Base-by-base conservation (phyloP, 2,797 vertebrate species). In the Antrozous pallidus region DNA sequence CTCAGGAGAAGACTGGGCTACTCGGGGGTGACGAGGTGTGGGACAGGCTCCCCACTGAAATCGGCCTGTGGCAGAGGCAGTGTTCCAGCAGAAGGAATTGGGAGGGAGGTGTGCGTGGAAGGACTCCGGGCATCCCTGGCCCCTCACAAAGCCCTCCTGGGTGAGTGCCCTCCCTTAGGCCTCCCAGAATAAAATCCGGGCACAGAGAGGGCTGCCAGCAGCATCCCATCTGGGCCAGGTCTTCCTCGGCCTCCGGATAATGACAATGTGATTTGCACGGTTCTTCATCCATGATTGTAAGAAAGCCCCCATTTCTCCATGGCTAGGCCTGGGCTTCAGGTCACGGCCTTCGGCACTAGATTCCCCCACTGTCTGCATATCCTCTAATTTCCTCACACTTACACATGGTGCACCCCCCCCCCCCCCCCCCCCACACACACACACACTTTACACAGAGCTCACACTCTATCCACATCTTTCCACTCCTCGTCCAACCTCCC, bases 371-470 rank as follows among this genome's bases (percentile, higher is more conserved):
- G 71, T 77, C 79, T 69, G 51, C 10, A 47, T 33, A 67, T 56
- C 85, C 42, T 54, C 38, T 67, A 61, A 77, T 93, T 90, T 92
- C 82, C 94, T 79, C 33, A 28, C 67, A 77, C 17, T 95, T 90
- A 58, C 90, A 74, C 56, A 69, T 2, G n/a, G n/a, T n/a, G n/a
- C n/a, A n/a, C n/a, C n/a, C n/a, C n/a, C n/a, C n/a, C n/a, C 16
- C 28, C 67, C 33, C 36, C 5, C 24, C 3, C 16, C 2, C 45
- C 11, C 45, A 47, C n/a, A 5, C 9, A 10, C 45, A 1, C 33
- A 38, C 33, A 14, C 49, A 38, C 11, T 49, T 17, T 6, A 56
- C 49, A 3, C 28, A 20, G 45, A 61, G 77, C 49, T 49, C 40
- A 49, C 26, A 28, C 3, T 17, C 28, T 36, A 26, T 28, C 28